Conservation (phyloP, 2,888 invertebrate species). For the Hecatera dysodea region DNA sequence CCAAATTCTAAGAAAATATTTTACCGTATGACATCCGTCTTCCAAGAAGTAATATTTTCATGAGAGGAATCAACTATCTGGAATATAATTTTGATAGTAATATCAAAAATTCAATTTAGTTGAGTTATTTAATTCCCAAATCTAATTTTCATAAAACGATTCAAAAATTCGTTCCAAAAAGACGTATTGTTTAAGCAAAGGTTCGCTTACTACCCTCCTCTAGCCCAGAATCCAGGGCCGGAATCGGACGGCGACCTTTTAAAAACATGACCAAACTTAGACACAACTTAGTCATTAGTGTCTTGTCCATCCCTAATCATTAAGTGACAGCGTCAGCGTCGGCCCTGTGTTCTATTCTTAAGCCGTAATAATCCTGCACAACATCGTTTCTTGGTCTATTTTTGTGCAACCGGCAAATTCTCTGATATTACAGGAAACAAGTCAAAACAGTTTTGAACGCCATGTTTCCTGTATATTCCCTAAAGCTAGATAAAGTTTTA, state of each 20-base stretch:
- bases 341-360: no score
- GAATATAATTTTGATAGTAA: slow-evolving; percentile 41
- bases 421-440: neutral
- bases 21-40: neutral
- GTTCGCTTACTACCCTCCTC: slow-evolving; percentile 65
- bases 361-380: no score
- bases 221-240: slow-evolving; percentile 54
- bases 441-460: neutral
- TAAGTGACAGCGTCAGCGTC: no score
- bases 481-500: slow-evolving; percentile 4
- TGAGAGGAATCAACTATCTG: slow-evolving; percentile 11
- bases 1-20: slow-evolving; percentile 8
- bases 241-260: slow-evolving; percentile 21
- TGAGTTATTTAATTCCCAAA: slow-evolving; percentile 72
- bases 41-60: slow-evolving; percentile 6
- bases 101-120: slow-evolving; percentile 63
- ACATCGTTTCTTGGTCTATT: neutral
- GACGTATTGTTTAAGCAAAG: slow-evolving; percentile 73
- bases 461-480: neutral
- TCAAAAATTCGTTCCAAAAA: slow-evolving; percentile 69
- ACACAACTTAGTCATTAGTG: neutral
- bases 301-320: neutral
- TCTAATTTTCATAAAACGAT: slow-evolving; percentile 79
- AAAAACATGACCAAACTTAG: neutral
- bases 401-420: neutral